Percentiles rank a stretch among this genome's conserved stretches.
Conservation (phyloP, 2,797 vertebrate species). For the Cyclura pinguis region DNA sequence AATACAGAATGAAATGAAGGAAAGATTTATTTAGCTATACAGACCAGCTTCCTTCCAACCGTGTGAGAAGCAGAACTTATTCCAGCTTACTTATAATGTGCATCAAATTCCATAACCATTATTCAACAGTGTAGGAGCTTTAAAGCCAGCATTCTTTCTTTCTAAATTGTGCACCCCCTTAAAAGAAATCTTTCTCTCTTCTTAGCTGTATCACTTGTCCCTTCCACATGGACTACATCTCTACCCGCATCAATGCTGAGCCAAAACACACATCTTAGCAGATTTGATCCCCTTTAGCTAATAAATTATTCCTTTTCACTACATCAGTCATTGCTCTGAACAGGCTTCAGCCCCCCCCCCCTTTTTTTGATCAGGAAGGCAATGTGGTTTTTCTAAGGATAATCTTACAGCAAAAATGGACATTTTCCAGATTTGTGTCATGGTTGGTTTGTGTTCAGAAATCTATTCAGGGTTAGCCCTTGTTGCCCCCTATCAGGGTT, state of each 20-base stretch:
- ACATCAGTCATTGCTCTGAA: neutral
- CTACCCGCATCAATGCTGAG: neutral
- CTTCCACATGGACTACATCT: neutral
- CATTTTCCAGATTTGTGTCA: neutral
- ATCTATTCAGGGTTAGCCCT: neutral
- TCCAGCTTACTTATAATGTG: neutral
- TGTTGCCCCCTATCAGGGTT: neutral
- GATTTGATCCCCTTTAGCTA: neutral
- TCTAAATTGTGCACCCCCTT: neutral
- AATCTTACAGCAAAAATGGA: neutral
- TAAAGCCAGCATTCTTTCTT: neutral
- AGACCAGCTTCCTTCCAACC: neutral
- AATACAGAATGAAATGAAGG: too few species aligned
- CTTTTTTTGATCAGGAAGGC: neutral
- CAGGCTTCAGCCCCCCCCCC: neutral
- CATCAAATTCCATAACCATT: neutral
- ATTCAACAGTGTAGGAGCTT: neutral
- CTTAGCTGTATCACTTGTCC: neutral
- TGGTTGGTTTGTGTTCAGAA: neutral
- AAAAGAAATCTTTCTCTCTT: neutral
- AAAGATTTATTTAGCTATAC: neutral
- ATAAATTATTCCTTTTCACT: constrained; percentile 25
- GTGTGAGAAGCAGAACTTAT: neutral
- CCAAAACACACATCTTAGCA: constrained; percentile 15
- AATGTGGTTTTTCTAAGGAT: neutral